Evolutionary conservation across 2,888 invertebrate species (phyloP).

Genomic region (Rotaria socialis): DNA sequence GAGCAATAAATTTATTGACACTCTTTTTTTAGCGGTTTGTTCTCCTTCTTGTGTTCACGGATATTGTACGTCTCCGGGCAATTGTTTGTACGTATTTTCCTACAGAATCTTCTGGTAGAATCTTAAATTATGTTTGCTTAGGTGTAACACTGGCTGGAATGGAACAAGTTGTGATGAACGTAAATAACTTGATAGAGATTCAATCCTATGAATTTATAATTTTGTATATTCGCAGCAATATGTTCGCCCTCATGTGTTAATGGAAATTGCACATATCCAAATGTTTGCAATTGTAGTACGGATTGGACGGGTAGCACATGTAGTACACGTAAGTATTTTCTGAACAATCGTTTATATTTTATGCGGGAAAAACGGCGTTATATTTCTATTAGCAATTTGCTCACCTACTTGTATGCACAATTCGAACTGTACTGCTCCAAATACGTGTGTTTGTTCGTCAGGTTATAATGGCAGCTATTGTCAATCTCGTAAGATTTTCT

Average conservation of each 20-base stretch:
- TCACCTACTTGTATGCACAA: not conserved
- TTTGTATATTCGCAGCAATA: not conserved
- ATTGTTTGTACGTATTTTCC: not conserved
- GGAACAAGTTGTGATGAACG: not conserved
- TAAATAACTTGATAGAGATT: not conserved
- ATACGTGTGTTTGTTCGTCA: not conserved
- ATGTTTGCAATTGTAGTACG: constrained; percentile 4
- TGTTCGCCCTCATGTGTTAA: not conserved
- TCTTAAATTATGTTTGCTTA: not conserved
- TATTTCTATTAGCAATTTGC: not conserved
- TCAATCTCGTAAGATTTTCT: not conserved
- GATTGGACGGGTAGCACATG: not conserved
- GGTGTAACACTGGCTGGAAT: not conserved
- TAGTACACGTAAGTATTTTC: not conserved
- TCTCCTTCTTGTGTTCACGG: not conserved
- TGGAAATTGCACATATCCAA: constrained; percentile 8
- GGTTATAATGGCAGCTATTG: not conserved
- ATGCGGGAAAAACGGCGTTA: not conserved
- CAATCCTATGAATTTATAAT: not conserved
- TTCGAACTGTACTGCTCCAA: not conserved
- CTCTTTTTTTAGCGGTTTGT: not conserved
- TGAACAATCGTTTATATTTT: not conserved
- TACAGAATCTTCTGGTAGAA: too few species aligned
- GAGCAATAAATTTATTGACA: not conserved
- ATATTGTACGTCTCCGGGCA: not conserved